These are phyloP conservation scores for Carassius gibelio DNA, from an alignment of 2,113 vertebrate genomes.

Conservation along the genomic window DNA sequence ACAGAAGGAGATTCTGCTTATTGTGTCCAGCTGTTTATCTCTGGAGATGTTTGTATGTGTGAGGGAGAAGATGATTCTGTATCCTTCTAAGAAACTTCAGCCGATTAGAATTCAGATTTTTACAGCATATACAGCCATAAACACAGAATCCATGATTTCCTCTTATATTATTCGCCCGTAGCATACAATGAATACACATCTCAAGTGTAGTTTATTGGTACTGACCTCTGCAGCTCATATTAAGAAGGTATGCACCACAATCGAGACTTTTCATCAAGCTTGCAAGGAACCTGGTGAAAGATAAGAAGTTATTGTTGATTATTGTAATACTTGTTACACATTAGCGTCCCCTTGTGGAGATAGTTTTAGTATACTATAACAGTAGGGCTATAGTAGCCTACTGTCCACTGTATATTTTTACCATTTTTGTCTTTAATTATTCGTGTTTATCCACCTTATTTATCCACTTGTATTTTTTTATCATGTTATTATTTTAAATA, in stretches of 20 bases:
- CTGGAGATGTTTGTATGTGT: background rate
- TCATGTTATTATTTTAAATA: too few species aligned
- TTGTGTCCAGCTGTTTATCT: constrained; percentile 53
- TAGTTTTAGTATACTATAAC: background rate
- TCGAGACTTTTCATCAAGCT: background rate
- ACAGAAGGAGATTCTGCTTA: constrained; percentile 38
- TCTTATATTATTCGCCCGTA: background rate
- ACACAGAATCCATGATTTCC: background rate
- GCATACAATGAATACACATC: background rate
- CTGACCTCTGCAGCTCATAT: background rate
- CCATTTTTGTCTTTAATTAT: too few species aligned
- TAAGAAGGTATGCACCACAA: background rate
- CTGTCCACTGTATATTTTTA: too few species aligned
- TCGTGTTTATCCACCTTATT: too few species aligned
- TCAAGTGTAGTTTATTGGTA: background rate
- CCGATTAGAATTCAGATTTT: background rate
- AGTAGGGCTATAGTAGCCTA: background rate
- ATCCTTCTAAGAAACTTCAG: too few species aligned
- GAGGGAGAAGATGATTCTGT: background rate
- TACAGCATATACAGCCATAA: background rate
- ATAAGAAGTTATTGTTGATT: background rate
- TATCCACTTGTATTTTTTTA: too few species aligned
- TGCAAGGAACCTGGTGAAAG: background rate
- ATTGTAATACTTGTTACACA: background rate
- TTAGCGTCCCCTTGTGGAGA: constrained; percentile 11